Base-by-base conservation (phyloP, 2,888 invertebrate species). In the Diarsia rubi region DNA sequence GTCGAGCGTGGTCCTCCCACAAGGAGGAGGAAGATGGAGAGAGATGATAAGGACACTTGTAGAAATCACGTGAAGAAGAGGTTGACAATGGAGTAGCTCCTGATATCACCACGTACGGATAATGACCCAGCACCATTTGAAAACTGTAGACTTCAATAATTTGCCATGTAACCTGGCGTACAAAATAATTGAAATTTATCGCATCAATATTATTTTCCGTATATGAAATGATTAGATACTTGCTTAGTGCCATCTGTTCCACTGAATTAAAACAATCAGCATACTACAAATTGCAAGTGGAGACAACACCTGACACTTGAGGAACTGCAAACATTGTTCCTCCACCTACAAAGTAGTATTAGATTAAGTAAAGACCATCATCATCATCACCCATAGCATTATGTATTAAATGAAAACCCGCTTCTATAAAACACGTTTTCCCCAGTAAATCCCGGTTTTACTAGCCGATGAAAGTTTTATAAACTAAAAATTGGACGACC, bases 1-100 rank as follows among this genome's bases (percentile, higher is more conserved):
- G 11, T 57, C 1, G 60, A 44, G 0, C 45, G 45, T 4, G 44
- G 77, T 11, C 87, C 90, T 3, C 49, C 84, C 16, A 42, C 91
- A 4, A 89, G 91, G 57, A 93, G 91, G 80, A 90, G 89, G 69
- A 91, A 82, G 76, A 89, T 83, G 16, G 88, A 54, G 12, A 57
- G 57, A 3, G 62, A 79, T 37, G 62, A 76, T 16, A 54, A 12
- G 31, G 24, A 0, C 16, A 72, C 31, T 54, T 44, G 9, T 31
- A 80, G 80, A 16, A 37, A 54, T 24, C 54, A 77, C 5, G 92
- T 86, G 5, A 92, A 90, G 74, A 91, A 93, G 79, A 92, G 88
- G 79, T 91, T 95, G 31, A 19, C 21, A 11, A 11, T 76, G 76
- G 42, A 76, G 11, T 79, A 76, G 63, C 8, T 21, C 42, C 12